Conservation (phyloP, 2,888 invertebrate species). For the Xestia sexstrigata region DNA sequence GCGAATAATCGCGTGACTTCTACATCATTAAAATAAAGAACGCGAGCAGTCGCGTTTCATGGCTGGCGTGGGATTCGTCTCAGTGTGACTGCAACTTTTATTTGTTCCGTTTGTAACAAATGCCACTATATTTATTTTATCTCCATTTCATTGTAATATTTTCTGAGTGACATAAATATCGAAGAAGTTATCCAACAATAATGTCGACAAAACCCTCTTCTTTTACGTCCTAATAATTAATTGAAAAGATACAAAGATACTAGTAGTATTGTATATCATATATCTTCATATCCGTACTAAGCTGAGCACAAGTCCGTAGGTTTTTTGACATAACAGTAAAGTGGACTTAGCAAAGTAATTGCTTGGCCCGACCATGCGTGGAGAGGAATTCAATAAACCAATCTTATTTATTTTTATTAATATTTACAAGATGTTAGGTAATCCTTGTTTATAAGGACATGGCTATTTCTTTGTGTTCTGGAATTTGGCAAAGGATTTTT, state of each 20-base stretch:
- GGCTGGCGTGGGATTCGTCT: background rate
- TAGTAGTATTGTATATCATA: constrained; percentile 21
- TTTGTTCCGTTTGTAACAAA: background rate
- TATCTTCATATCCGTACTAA: constrained; percentile 40
- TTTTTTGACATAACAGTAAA: constrained; percentile 44
- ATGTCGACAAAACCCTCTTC: background rate
- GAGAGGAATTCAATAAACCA: constrained; percentile 42
- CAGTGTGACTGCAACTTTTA: background rate
- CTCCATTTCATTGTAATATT: background rate
- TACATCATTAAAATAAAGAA: background rate
- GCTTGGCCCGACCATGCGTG: constrained; percentile 43
- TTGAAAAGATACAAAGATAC: constrained; percentile 34
- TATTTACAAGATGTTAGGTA: constrained; percentile 35
- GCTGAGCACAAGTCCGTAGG: constrained; percentile 21
- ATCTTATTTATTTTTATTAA: constrained; percentile 56
- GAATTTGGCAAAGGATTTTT: background rate
- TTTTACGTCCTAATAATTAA: constrained; percentile 2
- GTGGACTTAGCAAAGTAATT: constrained; percentile 43
- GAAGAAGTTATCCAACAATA: background rate
- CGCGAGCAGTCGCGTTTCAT: background rate
- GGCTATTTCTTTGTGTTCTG: background rate
- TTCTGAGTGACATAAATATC: background rate
- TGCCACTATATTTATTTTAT: background rate
- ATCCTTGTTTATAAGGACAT: constrained; percentile 32
- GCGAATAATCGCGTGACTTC: background rate